Percentiles rank a stretch among this genome's conserved stretches.
phyloP scores from a whole-genome alignment of 2,888 invertebrate species.

The Endomychus coccineus region DNA sequence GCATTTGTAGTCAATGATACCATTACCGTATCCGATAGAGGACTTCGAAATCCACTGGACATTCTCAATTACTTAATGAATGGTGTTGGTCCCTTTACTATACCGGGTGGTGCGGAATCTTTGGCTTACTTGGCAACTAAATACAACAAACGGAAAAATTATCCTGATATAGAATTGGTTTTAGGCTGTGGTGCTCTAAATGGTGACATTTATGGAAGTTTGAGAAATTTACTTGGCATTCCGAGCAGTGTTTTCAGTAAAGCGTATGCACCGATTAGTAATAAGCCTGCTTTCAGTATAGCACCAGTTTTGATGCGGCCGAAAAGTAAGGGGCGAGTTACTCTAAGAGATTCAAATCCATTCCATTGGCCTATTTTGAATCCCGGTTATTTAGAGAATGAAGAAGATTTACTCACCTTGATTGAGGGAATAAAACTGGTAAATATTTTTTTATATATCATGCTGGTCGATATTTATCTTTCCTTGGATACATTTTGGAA shows the following conservation, averaged over 20 bases:
- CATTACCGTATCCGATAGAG: conserved; percentile 57
- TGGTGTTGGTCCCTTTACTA: conserved; percentile 63
- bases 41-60: conserved; percentile 47
- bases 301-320: conserved; percentile 70
- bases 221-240: conserved; percentile 59
- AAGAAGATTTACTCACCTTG: conserved; percentile 64
- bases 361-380: conserved; percentile 69
- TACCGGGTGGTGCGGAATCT: conserved; percentile 72
- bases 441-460: conserved; percentile 31
- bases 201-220: conserved; percentile 62
- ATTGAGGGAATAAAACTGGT: conserved; percentile 69
- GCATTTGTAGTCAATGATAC: conserved; percentile 66
- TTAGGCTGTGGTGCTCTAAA: conserved; percentile 70
- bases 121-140: conserved; percentile 67
- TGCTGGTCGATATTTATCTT: too few relatives aligned
- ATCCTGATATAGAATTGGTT: conserved; percentile 75
- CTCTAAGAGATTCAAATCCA: conserved; percentile 63
- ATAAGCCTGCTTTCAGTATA: conserved; percentile 57
- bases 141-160: conserved; percentile 45
- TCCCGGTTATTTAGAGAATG: conserved; percentile 72
- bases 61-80: conserved; percentile 55
- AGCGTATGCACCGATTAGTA: conserved; percentile 48
- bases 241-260: conserved; percentile 52
- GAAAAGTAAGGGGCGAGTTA: conserved; percentile 64
- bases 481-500: too few relatives aligned